These are phyloP conservation scores for Dryomyza anilis DNA, from an alignment of 2,888 invertebrate genomes.

Conservation along the genomic window DNA sequence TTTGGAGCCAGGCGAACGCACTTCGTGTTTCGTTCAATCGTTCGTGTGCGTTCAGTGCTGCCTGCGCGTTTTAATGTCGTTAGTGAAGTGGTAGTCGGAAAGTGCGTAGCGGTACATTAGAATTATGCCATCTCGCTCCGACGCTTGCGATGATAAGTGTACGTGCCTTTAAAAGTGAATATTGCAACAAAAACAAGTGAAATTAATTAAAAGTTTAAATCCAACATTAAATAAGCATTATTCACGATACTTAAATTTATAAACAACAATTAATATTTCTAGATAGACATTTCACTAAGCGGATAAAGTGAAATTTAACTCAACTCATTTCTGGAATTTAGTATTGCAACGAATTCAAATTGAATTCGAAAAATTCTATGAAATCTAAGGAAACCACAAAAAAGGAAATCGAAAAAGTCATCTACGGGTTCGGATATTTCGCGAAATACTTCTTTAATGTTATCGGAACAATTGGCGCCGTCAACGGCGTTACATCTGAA, in stretches of 20 bases:
- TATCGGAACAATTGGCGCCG: conserved; percentile 58
- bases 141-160: conserved; percentile 21
- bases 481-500: conserved; percentile 49
- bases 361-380: too few relatives aligned
- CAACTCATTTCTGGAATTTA: too few relatives aligned
- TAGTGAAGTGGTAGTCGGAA: conserved; percentile 6
- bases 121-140: conserved; percentile 18
- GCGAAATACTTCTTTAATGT: conserved; percentile 51
- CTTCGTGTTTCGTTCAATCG: background rate
- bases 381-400: too few relatives aligned
- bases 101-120: conserved; percentile 5
- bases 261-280: too few relatives aligned
- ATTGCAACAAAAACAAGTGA: background rate
- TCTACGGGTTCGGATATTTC: too few relatives aligned
- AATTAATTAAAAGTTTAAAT: background rate
- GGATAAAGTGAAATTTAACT: too few relatives aligned
- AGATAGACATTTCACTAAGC: too few relatives aligned
- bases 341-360: too few relatives aligned
- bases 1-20: too few relatives aligned
- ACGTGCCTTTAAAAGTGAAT: background rate
- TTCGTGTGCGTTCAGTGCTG: background rate
- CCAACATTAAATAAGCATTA: too few relatives aligned
- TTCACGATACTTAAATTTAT: too few relatives aligned
- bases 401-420: too few relatives aligned
- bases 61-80: background rate